Evolutionary conservation across 2,888 invertebrate species (phyloP).

Genomic region (Cylindroiulus punctatus): DNA sequence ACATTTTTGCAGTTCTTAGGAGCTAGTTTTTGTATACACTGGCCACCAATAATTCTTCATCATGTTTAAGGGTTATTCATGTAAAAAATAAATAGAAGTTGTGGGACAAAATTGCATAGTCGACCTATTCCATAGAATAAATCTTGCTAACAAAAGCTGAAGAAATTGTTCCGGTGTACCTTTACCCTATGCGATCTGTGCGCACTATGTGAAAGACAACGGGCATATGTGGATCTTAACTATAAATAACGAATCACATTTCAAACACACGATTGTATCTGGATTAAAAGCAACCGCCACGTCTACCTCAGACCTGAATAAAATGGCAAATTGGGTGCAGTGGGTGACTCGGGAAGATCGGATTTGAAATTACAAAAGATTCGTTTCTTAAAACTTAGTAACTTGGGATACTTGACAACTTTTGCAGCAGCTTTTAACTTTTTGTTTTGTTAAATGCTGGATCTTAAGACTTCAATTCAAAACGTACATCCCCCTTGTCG

Average conservation of each 20-base stretch:
- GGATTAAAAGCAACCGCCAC: background rate
- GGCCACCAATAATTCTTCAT: too few relatives aligned
- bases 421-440: background rate
- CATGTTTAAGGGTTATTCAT: background rate
- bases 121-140: background rate
- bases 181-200: slow-evolving; percentile 3
- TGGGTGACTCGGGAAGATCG: slow-evolving; percentile 7
- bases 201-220: slow-evolving; percentile 27
- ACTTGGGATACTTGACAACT: background rate
- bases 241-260: background rate
- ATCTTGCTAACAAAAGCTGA: background rate
- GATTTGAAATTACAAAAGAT: background rate
- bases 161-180: background rate
- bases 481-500: background rate
- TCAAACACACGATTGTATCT: background rate
- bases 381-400: background rate
- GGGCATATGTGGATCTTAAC: slow-evolving; percentile 1
- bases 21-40: too few relatives aligned
- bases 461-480: background rate
- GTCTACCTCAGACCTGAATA: background rate
- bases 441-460: background rate
- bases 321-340: slow-evolving; percentile 5
- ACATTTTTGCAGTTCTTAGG: too few relatives aligned
- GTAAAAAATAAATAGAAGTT: background rate
- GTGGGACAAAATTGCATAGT: slow-evolving; percentile 24